phyloP scores from a whole-genome alignment of 2,888 invertebrate genomes.

The Norana najaformis region DNA sequence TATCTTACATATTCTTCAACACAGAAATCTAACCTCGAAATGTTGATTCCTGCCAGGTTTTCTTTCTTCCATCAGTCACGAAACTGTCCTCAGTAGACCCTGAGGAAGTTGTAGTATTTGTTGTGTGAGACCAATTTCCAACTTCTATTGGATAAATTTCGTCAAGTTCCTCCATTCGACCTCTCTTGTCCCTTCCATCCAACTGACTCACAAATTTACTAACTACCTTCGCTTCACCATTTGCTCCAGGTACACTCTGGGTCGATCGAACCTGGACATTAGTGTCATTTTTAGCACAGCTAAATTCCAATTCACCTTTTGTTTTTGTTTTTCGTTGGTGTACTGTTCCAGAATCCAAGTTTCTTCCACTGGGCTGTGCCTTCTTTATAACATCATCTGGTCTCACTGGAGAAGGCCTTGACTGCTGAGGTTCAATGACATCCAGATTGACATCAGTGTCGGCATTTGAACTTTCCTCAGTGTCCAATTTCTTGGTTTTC shows the following conservation, averaged over 20 bases:
- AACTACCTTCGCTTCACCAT: background rate
- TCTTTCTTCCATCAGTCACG: background rate
- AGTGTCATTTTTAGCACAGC: background rate
- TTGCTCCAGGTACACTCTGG: background rate
- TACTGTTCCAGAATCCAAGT: background rate
- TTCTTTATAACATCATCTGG: background rate
- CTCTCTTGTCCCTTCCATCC: background rate
- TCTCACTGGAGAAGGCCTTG: background rate
- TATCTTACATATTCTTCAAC: background rate
- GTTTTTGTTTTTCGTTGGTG: background rate
- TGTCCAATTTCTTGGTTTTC: background rate
- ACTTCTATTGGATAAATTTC: slow-evolving; percentile 13
- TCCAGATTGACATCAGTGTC: background rate
- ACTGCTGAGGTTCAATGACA: background rate
- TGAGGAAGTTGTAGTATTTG: background rate
- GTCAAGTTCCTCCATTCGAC: background rate
- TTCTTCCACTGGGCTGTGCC: background rate
- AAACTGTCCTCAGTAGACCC: background rate
- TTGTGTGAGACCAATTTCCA: background rate
- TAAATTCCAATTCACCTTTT: background rate
- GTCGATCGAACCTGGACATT: background rate
- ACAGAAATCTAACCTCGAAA: background rate
- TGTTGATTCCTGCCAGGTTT: background rate
- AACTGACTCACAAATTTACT: background rate
- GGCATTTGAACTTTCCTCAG: background rate